A percentile compares a stretch with the other conserved stretches of the same genome.
phyloP scores from a whole-genome alignment of 2,888 invertebrate species.

The Drosophila mulleri region DNA sequence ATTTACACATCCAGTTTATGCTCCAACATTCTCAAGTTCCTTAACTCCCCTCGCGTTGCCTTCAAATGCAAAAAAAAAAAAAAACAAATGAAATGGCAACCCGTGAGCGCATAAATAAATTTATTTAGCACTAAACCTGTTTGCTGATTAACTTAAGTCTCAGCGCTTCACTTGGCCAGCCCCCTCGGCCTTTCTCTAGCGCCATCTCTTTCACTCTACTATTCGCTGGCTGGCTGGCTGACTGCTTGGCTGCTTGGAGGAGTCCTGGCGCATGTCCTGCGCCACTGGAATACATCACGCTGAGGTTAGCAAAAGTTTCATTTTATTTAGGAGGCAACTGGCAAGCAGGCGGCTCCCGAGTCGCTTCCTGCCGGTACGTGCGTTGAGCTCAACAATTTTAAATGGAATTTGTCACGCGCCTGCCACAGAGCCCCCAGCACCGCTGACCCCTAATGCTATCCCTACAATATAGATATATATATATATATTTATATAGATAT shows the following conservation, averaged over 20 bases:
- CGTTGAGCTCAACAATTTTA: constrained; percentile 78
- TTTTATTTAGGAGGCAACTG: constrained; percentile 69
- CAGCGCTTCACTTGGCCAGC: constrained; percentile 21
- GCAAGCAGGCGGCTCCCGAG: constrained; percentile 39
- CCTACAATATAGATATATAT: constrained; percentile 38
- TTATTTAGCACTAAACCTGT: constrained; percentile 76
- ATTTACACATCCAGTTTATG: constrained; percentile 11
- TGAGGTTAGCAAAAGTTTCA: constrained; percentile 79
- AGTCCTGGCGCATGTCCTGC: constrained; percentile 50
- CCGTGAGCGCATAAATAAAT: constrained; percentile 66
- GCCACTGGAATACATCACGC: constrained; percentile 75
- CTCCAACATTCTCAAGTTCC: not conserved
- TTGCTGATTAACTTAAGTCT: constrained; percentile 81
- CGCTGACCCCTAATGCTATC: not conserved
- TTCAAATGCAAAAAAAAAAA: constrained; percentile 20
- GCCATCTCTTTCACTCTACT: constrained; percentile 5
- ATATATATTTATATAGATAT: constrained; percentile 53
- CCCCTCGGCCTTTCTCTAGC: not conserved
- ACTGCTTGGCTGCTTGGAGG: not conserved
- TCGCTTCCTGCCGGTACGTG: constrained; percentile 55
- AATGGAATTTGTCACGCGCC: constrained; percentile 82
- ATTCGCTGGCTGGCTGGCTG: not conserved
- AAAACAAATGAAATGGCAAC: constrained; percentile 51
- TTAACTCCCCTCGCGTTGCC: too few relatives aligned
- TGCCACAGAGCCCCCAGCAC: constrained; percentile 21